Evolutionary conservation across 2,888 invertebrate genomes (phyloP), one percentile per base, ranked within the genome.

Genomic region (Dromius quadrimaculatus): DNA sequence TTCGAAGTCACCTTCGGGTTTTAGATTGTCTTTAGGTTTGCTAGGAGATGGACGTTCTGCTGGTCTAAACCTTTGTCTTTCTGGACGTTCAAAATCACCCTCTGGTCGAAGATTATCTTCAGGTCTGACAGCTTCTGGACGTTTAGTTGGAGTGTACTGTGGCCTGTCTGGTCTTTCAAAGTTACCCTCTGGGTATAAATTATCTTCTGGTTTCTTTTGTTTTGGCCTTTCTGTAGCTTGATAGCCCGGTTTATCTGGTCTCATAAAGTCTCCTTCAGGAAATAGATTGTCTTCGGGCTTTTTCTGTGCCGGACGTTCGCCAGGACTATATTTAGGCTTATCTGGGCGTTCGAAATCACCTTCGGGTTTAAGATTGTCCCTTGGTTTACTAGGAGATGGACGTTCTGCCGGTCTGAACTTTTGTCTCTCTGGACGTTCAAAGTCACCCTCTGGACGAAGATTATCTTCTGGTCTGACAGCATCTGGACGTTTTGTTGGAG

Each of bases 281-380:
- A 76, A 76, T 1, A 85, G 73, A 75, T 85, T 84, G 74, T 84
- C 86, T 45, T 81, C 76, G 0, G 81, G 85, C 74, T 79, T 83
- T 0, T 76, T 82, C 1, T n/a, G n/a, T n/a, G n/a, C n/a, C n/a
- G 78, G 81, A 1, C 84, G 74, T 74, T 86, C 86, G 5, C 81
- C 81, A 20, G 82, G 83, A 0, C 78, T 76, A 80, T 82, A 84
- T 71, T 79, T 73, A 0, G 81, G 81, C 1, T 80, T 80, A 57
- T 82, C 80, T 17, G 83, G 86, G 63, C 82, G 81, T 72, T 86
- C 84, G 76, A 87, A 86, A 0, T 82, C 80, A 2, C 81, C 81
- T 72, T 81, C 83, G 2, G 87, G 84, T 72, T 77, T 76, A n/a
- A 85, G 78, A 77, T 90, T 90, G 74, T 89, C 88, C 79, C 85